Evolutionary conservation across 1,140 invertebrate genomes (phyloP), one percentile per base, ranked within the genome.

Genomic region (Ephestia elutella): DNA sequence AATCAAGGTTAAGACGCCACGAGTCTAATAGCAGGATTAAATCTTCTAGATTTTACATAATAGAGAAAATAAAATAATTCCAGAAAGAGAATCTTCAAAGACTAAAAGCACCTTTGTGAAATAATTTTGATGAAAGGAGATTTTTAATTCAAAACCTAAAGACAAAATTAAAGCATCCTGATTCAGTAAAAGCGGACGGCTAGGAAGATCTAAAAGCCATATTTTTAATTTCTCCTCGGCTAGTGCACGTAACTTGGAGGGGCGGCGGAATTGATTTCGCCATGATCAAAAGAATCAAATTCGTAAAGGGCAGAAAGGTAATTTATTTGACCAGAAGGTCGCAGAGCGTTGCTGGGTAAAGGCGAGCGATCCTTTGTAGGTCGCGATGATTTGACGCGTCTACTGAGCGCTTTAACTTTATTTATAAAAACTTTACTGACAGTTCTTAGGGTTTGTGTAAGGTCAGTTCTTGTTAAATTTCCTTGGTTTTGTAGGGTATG

Each of bases 271-370:
- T 82, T 80, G 80, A 82, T 82, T 82, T 80, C 66, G 63, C 68
- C 62, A 71, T 80, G 80, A 82, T 82, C 80, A 82, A 82, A 80
- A 80, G 80, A 80, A 80, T 76, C 69, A 79, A 79, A 75, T 73
- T 80, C 77, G 78, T 75, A 80, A 82, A 82, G 80, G 78, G 73
- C 61, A 65, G 59, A 51, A 74, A 80, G 73, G 75, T 80, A 82
- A 82, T 82, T 82, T 78, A 73, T 82, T 82, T 82, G 80, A 75
- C 75, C 75, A 72, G 62, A 67, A 71, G 67, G 66, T 70, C 75
- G 70, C 73, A 70, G 72, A 70, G 66, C 71, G 68, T 71, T 58
- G 55, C 54, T 56, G 48, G 30, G n/a, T 15, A 44, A 15, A 44
- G 38, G 38, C 38, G 9, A 35, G 32, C 32, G 38, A 5, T 15